Evolutionary conservation across 2,113 vertebrate genomes (phyloP).

Genomic region (Gymnorhina tibicen): DNA sequence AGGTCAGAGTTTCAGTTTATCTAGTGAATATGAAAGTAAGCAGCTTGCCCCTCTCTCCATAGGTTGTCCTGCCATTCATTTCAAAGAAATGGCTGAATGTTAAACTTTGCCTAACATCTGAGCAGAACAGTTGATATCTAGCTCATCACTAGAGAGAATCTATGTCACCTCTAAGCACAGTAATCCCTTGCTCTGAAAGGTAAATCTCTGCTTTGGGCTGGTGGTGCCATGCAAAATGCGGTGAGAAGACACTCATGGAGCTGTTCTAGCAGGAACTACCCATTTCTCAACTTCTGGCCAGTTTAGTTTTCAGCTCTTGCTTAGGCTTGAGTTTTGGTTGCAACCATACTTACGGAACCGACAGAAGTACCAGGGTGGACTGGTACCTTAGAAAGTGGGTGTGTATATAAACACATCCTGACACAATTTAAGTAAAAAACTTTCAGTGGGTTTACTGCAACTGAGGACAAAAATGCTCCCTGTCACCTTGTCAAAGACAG

Average conservation of each 20-base stretch:
- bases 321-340: background rate
- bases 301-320: background rate
- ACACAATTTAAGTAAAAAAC: background rate
- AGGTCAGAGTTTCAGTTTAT: background rate
- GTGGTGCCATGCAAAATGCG: background rate
- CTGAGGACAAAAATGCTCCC: background rate
- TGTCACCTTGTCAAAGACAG: background rate
- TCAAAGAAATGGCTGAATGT: background rate
- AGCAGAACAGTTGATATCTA: background rate
- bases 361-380: background rate
- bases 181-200: background rate
- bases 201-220: background rate
- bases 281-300: background rate
- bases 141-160: background rate
- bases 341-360: background rate
- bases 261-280: background rate
- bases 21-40: background rate
- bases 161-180: background rate
- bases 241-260: background rate
- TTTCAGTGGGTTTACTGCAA: background rate
- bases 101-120: background rate
- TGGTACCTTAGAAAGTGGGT: background rate
- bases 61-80: background rate
- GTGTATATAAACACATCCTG: background rate
- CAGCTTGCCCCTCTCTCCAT: background rate